These are phyloP conservation scores for Neosilurus hyrtlii DNA, from an alignment of 2,797 vertebrate species.

Conservation along the genomic window DNA sequence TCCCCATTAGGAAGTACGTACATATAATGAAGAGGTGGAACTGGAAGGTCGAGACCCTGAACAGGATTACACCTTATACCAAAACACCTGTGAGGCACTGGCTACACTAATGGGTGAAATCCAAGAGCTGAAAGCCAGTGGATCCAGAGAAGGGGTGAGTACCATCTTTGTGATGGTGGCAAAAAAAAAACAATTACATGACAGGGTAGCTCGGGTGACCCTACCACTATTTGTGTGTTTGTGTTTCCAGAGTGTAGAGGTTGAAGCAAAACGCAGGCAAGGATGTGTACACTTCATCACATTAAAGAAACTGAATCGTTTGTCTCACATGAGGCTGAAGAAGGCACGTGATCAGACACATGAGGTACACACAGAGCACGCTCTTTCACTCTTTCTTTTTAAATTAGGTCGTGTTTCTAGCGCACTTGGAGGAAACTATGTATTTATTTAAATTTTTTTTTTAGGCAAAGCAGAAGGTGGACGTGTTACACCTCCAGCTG, in stretches of 20 bases:
- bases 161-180: neutral
- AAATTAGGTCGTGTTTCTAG: neutral
- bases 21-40: slow-evolving; percentile 91
- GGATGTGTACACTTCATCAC: slow-evolving; percentile 96
- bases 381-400: neutral
- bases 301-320: slow-evolving; percentile 93
- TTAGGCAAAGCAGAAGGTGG: slow-evolving; percentile 94
- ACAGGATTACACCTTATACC: slow-evolving; percentile 88
- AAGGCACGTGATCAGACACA: slow-evolving; percentile 96
- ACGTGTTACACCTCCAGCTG: slow-evolving; percentile 92
- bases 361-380: slow-evolving; percentile 73
- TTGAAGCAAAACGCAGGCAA: slow-evolving; percentile 86
- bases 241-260: slow-evolving; percentile 75
- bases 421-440: neutral
- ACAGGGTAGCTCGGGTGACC: neutral
- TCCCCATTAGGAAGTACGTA: slow-evolving; percentile 77
- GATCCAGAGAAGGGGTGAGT: slow-evolving; percentile 87
- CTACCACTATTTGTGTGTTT: neutral
- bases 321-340: slow-evolving; percentile 95
- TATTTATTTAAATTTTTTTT: neutral
- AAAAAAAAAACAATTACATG: neutral
- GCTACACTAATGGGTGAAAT: slow-evolving; percentile 93
- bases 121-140: slow-evolving; percentile 90
- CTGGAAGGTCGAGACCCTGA: slow-evolving; percentile 85
- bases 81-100: slow-evolving; percentile 87